Evolutionary conservation across 2,113 vertebrate genomes (phyloP), one percentile per base, ranked within the genome.

Genomic region (Setophaga petechia): DNA sequence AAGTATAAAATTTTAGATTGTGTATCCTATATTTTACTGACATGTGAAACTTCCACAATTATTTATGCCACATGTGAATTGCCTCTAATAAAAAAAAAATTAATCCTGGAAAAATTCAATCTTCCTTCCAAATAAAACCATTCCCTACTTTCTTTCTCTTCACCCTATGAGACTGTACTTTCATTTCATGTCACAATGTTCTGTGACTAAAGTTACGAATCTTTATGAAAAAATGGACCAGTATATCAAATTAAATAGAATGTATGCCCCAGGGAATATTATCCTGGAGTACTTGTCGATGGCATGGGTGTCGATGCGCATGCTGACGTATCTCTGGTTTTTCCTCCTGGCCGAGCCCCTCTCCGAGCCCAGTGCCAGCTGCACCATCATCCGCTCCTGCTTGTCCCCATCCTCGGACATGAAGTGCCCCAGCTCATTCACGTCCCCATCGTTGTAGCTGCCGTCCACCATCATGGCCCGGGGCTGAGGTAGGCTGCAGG

Each of bases 281-380:
- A 99, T 98, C 97, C 99, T 97, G 18, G 99, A 99, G 97, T 99
- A 99, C 94, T 99, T 99, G 97, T 99, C 99, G 69, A 99, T 99
- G 94, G 99, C 98, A 2, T 99, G 99, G 35, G 99, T 99, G 97
- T 99, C 99, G 11, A 99, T 99, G 92, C 98, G 98, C 98, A 99
- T 99, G 98, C 99, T 99, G 97, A 99, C 97, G 0, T 99, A 99
- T 93, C 99, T 98, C 77, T 97, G 97, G 96, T 94, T 97, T 96
- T 98, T 99, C 90, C 99, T 98, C 89, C 98, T 98, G 7, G 96
- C 95, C 3, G 98, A 96, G 88, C 98, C 97, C 92, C 98, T 98
- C 47, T 98, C 98, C 1, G 99, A 97, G 23, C 97, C 98, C 96
- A 99, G 97, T 0, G 98, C 98, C 94, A 99, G 98, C 93, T 99